Evolutionary conservation across 2,888 invertebrate species (phyloP).

Genomic region (Pterostichus niger): DNA sequence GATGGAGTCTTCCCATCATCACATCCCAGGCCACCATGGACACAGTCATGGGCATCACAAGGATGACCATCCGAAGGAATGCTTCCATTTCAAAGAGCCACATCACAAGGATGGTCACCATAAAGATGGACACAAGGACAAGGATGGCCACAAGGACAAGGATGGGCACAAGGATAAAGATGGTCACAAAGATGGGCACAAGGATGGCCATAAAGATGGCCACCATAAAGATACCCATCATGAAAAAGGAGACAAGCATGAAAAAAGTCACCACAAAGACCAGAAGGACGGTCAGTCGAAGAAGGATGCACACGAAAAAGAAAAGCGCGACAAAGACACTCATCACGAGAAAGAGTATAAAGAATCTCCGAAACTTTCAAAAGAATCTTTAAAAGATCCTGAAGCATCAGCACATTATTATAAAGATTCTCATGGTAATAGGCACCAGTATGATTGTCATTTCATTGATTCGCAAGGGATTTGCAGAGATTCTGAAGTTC

Average conservation of each 20-base stretch:
- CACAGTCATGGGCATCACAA: slow-evolving; percentile 74
- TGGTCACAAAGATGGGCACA: slow-evolving; percentile 76
- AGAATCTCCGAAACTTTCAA: slow-evolving; percentile 73
- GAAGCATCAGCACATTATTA: slow-evolving; percentile 72
- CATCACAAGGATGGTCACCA: no score
- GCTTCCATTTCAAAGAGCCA: background rate
- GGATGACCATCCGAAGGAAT: background rate
- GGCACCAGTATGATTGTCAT: slow-evolving; percentile 75
- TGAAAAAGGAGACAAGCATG: slow-evolving; percentile 34
- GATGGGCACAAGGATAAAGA: slow-evolving; percentile 64
- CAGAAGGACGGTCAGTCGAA: slow-evolving; percentile 51
- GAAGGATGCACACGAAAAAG: slow-evolving; percentile 60
- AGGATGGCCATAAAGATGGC: background rate
- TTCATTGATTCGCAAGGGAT: slow-evolving; percentile 76
- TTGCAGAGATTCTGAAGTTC: slow-evolving; percentile 72
- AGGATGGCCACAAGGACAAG: no score
- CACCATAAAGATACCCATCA: slow-evolving; percentile 72
- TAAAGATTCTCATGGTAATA: slow-evolving; percentile 75
- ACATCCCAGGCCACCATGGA: slow-evolving; percentile 76
- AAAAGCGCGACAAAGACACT: slow-evolving; percentile 51
- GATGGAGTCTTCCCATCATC: slow-evolving; percentile 80
- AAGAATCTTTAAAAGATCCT: slow-evolving; percentile 71
- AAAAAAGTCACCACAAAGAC: slow-evolving; percentile 70
- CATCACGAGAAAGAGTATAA: slow-evolving; percentile 69
- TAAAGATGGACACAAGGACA: no score